Evolutionary conservation across 2,113 vertebrate species (phyloP).

Genomic region (Dromas ardeola): DNA sequence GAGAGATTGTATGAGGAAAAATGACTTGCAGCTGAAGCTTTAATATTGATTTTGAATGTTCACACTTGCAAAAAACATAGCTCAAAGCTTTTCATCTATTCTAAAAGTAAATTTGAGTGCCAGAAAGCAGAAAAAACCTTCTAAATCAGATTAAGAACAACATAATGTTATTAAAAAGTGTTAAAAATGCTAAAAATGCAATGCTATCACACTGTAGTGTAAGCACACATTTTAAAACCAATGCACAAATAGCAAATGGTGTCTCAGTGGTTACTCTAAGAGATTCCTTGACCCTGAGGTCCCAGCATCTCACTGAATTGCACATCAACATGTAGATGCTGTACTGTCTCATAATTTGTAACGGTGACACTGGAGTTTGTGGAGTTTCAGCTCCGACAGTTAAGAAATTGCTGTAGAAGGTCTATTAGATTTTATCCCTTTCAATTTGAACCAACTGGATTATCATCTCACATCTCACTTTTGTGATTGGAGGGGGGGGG

Average conservation of each 20-base stretch:
- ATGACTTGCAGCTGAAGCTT: background rate
- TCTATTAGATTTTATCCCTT: background rate
- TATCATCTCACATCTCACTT: background rate
- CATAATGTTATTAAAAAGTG: background rate
- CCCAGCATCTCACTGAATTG: background rate
- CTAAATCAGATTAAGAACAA: background rate
- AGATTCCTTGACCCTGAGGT: background rate
- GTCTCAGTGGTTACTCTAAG: background rate
- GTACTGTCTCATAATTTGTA: background rate
- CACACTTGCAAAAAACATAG: background rate
- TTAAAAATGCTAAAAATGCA: background rate
- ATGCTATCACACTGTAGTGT: background rate
- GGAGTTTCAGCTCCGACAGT: background rate
- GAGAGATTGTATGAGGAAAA: background rate
- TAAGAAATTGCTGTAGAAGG: background rate
- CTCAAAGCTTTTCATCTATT: background rate
- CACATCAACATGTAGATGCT: background rate
- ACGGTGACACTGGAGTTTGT: background rate
- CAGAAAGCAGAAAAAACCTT: background rate
- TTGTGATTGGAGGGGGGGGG: background rate
- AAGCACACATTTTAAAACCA: background rate
- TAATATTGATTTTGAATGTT: background rate
- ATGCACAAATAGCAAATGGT: background rate
- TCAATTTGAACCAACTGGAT: background rate
- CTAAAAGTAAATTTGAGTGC: background rate